Conservation (phyloP, 2,888 invertebrate genomes). For the Pseudococcus viburni region DNA sequence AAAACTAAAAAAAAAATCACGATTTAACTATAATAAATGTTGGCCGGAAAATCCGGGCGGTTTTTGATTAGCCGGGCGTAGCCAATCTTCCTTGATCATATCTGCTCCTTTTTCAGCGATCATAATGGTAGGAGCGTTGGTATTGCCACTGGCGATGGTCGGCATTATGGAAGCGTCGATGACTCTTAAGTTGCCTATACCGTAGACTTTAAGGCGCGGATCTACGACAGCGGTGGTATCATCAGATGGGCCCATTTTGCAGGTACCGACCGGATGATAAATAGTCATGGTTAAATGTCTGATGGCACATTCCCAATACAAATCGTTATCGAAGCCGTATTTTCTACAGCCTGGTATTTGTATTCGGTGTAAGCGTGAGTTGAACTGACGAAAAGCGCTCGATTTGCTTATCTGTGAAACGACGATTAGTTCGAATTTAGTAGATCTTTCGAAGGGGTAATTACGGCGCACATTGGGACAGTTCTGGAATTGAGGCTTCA, state of each 20-base stretch:
- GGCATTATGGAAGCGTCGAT: conserved; percentile 93
- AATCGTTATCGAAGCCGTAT: conserved; percentile 80
- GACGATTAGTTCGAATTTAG: background rate
- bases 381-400: conserved; percentile 85
- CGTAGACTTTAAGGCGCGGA: conserved; percentile 83
- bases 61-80: conserved; percentile 61
- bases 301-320: conserved; percentile 89
- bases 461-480: too few relatives aligned
- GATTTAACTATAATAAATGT: conserved; percentile 37
- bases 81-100: conserved; percentile 88
- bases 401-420: conserved; percentile 77
- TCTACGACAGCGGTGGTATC: conserved; percentile 88
- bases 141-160: conserved; percentile 89
- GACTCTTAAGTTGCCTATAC: conserved; percentile 83
- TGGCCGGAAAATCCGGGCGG: conserved; percentile 59
- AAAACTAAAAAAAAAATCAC: background rate
- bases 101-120: conserved; percentile 91
- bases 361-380: conserved; percentile 81
- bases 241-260: conserved; percentile 88
- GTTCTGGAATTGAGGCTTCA: too few relatives aligned
- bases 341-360: conserved; percentile 86
- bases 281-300: conserved; percentile 91
- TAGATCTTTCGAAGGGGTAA: background rate
- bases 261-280: conserved; percentile 90
- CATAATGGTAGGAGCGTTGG: conserved; percentile 93